phyloP scores from a whole-genome alignment of 2,113 vertebrate genomes.

The Prunella himalayana region DNA sequence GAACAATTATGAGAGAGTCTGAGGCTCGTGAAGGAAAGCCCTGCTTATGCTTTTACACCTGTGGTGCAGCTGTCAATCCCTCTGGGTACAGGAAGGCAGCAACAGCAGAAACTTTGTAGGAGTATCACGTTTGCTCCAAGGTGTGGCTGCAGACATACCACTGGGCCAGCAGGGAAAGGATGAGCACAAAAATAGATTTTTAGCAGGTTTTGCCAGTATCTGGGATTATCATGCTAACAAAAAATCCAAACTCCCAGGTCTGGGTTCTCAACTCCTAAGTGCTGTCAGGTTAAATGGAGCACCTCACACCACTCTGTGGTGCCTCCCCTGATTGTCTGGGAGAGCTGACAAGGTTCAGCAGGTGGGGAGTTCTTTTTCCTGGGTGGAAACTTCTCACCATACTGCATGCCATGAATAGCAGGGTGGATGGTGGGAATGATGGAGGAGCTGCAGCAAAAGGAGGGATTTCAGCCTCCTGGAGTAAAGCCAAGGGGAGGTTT shows the following conservation, averaged over 20 bases:
- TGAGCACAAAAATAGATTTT: neutral
- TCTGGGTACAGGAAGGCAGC: neutral
- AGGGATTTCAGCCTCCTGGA: neutral
- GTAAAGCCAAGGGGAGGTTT: neutral
- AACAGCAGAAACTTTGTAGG: neutral
- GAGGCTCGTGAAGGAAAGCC: neutral
- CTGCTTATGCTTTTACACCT: neutral
- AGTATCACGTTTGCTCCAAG: neutral
- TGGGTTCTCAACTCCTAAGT: neutral
- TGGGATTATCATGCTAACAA: neutral
- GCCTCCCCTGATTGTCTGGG: neutral
- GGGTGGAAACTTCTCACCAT: neutral
- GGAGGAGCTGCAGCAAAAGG: neutral
- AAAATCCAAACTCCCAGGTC: neutral
- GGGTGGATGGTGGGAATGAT: neutral
- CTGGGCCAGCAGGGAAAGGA: neutral
- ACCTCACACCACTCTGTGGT: accelerated
- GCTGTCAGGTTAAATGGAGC: neutral
- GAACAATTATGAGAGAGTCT: neutral
- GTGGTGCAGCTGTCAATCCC: neutral
- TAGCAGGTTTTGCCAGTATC: neutral
- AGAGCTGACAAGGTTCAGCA: neutral
- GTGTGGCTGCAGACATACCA: neutral
- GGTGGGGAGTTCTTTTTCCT: neutral
- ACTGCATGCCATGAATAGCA: neutral